Conservation (phyloP, 2,888 invertebrate species). For the Synanthedon tipuliformis region DNA sequence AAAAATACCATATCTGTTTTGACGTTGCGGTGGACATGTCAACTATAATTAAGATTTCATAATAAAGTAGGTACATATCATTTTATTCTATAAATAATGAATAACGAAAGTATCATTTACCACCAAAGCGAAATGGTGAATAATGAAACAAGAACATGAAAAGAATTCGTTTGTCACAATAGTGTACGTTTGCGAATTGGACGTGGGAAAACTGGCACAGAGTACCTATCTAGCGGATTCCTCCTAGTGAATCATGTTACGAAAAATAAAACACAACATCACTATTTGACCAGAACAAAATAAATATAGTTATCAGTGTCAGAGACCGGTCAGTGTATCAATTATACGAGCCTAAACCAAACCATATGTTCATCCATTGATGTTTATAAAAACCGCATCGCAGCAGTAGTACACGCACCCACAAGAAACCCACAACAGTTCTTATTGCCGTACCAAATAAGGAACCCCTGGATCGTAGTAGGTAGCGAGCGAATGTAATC, state of each 20-base stretch:
- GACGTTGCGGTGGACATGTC: constrained; percentile 3
- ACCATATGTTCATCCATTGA: constrained; percentile 9
- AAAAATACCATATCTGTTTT: constrained; percentile 1
- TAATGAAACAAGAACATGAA: constrained; percentile 16
- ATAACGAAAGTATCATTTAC: no score
- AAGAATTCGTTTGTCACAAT: constrained; percentile 18
- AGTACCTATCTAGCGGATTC: constrained; percentile 13
- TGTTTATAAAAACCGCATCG: constrained; percentile 22
- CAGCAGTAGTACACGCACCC: constrained; percentile 15
- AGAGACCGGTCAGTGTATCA: background rate
- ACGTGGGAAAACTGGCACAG: constrained; percentile 40
- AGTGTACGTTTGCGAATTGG: constrained; percentile 12
- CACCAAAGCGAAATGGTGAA: constrained; percentile 11
- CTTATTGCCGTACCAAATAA: constrained; percentile 34
- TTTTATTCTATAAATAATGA: constrained; percentile 8
- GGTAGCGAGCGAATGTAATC: constrained; percentile 22
- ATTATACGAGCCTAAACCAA: constrained; percentile 4
- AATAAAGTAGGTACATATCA: no score
- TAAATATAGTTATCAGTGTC: background rate
- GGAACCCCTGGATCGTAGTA: constrained; percentile 29
- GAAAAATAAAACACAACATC: background rate
- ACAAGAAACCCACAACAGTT: constrained; percentile 34
- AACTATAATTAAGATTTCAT: constrained; percentile 4
- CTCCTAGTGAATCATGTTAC: constrained; percentile 24
- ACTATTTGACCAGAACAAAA: background rate